These are phyloP conservation scores for Paralichthys olivaceus DNA, from an alignment of 2,113 vertebrate genomes.

Conservation along the genomic window DNA sequence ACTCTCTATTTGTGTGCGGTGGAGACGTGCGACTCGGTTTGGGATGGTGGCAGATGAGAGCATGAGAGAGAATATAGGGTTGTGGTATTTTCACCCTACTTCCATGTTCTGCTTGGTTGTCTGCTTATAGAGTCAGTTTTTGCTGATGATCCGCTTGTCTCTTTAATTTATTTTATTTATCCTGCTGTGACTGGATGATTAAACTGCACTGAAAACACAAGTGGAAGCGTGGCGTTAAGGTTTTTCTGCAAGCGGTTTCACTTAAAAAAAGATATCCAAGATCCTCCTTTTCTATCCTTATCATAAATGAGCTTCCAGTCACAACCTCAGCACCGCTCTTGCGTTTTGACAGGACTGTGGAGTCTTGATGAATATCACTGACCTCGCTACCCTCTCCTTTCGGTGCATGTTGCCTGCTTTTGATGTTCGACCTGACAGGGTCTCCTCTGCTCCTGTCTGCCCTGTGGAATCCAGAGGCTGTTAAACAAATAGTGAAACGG, in stretches of 20 bases:
- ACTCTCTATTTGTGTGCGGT: constrained; percentile 48
- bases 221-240: not conserved
- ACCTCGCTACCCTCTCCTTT: constrained; percentile 42
- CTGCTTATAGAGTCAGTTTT: not conserved
- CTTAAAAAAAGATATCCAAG: not conserved
- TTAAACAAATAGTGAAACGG: constrained; percentile 78
- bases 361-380: constrained; percentile 6
- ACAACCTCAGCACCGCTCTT: not conserved
- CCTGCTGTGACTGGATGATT: constrained; percentile 11
- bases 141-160: not conserved
- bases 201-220: constrained; percentile 2
- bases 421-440: constrained; percentile 59
- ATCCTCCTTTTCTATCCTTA: not conserved
- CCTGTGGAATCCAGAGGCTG: constrained; percentile 78
- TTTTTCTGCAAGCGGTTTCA: not conserved
- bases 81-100: not conserved
- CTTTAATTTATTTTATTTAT: not conserved
- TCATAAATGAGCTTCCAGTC: not conserved
- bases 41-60: constrained; percentile 21
- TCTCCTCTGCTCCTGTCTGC: constrained; percentile 62
- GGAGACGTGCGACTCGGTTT: constrained; percentile 18
- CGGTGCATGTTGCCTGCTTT: constrained; percentile 22
- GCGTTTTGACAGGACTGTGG: constrained; percentile 11
- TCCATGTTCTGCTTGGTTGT: not conserved
- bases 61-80: constrained; percentile 1